These are phyloP conservation scores for Lagocephalus sceleratus DNA, from an alignment of 2,797 vertebrate species.

Conservation along the genomic window DNA sequence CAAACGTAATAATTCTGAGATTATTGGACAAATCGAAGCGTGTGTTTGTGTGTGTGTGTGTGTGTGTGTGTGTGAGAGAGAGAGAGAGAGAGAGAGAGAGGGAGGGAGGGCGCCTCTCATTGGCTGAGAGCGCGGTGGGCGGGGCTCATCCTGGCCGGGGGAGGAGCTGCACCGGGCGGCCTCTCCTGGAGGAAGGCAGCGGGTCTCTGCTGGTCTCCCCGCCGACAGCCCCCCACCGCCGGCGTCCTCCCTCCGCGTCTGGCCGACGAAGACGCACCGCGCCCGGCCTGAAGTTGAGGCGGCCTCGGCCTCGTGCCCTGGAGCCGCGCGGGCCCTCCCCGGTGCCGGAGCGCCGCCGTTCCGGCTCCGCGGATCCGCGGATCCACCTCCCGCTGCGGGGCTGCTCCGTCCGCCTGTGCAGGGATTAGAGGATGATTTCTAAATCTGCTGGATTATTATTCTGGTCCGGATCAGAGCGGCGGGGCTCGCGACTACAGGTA, in stretches of 20 bases:
- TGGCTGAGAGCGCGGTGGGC: constrained; percentile 18
- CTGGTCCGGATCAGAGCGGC: constrained; percentile 17
- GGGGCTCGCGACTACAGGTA: constrained; percentile 15
- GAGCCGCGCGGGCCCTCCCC: constrained; percentile 3
- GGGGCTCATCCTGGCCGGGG: constrained; percentile 7
- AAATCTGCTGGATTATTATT: constrained; percentile 34
- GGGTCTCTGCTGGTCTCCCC: not conserved
- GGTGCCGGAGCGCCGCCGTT: not conserved
- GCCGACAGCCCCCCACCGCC: not conserved
- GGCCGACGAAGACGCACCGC: constrained; percentile 15
- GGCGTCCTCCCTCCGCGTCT: not conserved
- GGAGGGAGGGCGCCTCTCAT: constrained; percentile 17
- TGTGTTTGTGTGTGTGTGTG: no score
- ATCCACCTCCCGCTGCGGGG: constrained; percentile 22
- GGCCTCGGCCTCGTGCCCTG: constrained; percentile 3
- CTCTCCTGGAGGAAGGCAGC: constrained; percentile 13
- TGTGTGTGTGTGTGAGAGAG: not conserved
- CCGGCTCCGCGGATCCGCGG: constrained; percentile 11
- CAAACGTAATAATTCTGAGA: no score
- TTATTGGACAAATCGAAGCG: no score
- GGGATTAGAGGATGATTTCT: constrained; percentile 43
- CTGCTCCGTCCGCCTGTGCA: not conserved
- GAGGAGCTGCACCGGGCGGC: constrained; percentile 24
- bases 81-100: not conserved
- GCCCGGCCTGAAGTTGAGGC: not conserved